Base-by-base conservation (phyloP, 2,888 invertebrate genomes). In the Colostygia pectinataria region DNA sequence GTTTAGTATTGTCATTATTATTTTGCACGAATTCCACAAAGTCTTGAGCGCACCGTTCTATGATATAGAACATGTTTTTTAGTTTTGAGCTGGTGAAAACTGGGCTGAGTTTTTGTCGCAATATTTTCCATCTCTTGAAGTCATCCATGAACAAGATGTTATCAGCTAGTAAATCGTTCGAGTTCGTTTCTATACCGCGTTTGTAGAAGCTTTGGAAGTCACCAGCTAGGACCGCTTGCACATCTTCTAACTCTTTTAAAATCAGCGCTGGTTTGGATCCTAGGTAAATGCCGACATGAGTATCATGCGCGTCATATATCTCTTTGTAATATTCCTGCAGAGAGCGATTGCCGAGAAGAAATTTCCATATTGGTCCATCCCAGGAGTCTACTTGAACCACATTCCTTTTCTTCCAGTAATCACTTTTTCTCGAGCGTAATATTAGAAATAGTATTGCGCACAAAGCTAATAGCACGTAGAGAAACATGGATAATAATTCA, bases 21-120 rank as follows among this genome's bases (percentile, higher is more conserved):
- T 63, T 50, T 49, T 74, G 67, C 7, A 83, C 41, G 25, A 67
- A 66, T 1, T 69, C 56, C 0, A 69, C 72, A 50, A 85, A 86
- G 57, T 84, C 80, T 1, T 62, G 61, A 0, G 74, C 79, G 54
- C 78, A 78, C 38, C 71, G 67, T 1, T 78, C 76, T 27, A 90
- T 64, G 3, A 80, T 77, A 14, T 69, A 69, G 50, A 80, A 87
- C 83, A 88, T 83, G n/a, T 80, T 79, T 49, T 80, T 86, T 0
- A 89, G 63, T 55, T 79, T 84, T 0, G 66, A 54, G 14, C 72
- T 75, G 0, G 84, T 84, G 48, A 90, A 88, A 1, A 80, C 68
- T 1, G 87, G 83, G 1, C 84, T 68, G 1, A 89, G 44, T 56
- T 85, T 89, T 13, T 81, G 78, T 8, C 88, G 66, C 0, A 89